These are phyloP conservation scores for Puffinus mauretanicus DNA, from an alignment of 2,113 vertebrate genomes.

Conservation along the genomic window DNA sequence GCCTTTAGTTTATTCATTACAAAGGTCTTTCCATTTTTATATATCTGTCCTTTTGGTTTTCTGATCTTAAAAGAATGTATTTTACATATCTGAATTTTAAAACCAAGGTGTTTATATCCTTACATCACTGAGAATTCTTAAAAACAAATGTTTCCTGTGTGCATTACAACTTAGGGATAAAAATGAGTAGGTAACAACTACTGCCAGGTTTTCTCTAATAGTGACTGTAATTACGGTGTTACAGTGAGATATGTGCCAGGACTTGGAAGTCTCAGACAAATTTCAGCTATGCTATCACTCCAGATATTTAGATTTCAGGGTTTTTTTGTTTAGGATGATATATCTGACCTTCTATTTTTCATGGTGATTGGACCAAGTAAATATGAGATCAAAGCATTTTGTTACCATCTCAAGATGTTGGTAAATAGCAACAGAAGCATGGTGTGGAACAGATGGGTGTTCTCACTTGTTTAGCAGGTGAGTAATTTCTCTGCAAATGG, in stretches of 20 bases:
- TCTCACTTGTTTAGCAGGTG: neutral
- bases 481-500: neutral
- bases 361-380: neutral
- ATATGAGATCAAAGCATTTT: neutral
- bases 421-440: neutral
- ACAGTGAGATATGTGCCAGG: neutral
- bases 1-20: neutral
- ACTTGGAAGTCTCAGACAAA: neutral
- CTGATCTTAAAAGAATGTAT: neutral
- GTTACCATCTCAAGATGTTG: neutral
- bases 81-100: neutral
- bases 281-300: neutral
- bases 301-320: neutral
- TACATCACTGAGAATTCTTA: neutral
- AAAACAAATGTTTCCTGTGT: neutral
- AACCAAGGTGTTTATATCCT: neutral
- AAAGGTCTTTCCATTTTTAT: neutral
- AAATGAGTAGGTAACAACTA: neutral
- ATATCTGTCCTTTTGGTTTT: neutral
- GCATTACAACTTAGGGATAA: neutral
- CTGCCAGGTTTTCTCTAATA: neutral
- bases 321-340: neutral
- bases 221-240: neutral
- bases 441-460: neutral
- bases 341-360: neutral